Base-by-base conservation (phyloP, 2,113 vertebrate genomes). In the Elanus axillaris region DNA sequence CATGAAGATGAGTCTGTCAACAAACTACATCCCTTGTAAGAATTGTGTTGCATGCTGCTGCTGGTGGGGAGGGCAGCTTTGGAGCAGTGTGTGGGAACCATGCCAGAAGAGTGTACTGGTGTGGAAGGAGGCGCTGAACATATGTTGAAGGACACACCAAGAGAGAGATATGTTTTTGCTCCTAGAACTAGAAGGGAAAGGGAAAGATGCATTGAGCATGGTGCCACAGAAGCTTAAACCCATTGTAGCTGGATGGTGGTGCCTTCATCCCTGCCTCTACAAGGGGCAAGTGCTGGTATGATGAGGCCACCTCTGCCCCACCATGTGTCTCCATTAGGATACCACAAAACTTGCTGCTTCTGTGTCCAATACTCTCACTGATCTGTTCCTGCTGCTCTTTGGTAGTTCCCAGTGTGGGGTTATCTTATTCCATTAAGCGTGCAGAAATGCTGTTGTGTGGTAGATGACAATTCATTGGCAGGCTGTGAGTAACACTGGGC, bases 1-100 rank as follows among this genome's bases (percentile, higher is more conserved):
- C 99, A 99, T 11, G 99, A 99, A 96, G 99, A 99, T 53, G 99
- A 99, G 96, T 99, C 99, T 58, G 99, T 99, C 96, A 99, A 99
- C 98, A 99, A 99, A 90, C 98, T 99, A 36, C 99, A 99, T 95
- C 99, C 99, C 14, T 97, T 99, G 99, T 98, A 98, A 98, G 98
- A 60, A 53, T 11, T 36, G 12, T 75, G 68, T 25, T 69, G 93
- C 55, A 11, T 76, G 85, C 58, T 80, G 63, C 77, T 94, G 66
- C 22, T 76, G 76, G 11, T 74, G 58, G 88, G 88, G 80, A 47
- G 83, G 86, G 88, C 59, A 62, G 81, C 66, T 90, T 1, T 73
- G 75, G 71, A 53, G 45, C 47, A 47, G 23, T 17, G 77, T 90
- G 90, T 82, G 93, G 84, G 80, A 63, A 13, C 40, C 11, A 5